phyloP scores from a whole-genome alignment of 2,888 invertebrate genomes.

The Mayetiola destructor region DNA sequence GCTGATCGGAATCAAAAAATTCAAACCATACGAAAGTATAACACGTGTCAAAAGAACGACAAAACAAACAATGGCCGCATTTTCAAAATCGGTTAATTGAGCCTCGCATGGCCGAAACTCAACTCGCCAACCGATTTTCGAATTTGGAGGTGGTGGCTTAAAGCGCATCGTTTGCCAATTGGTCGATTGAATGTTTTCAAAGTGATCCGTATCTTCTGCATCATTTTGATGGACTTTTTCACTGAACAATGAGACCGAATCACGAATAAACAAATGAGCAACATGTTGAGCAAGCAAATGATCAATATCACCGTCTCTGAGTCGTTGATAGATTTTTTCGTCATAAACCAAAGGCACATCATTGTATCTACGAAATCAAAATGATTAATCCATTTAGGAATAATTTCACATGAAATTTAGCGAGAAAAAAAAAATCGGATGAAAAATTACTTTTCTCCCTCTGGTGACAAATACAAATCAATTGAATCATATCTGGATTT shows the following conservation, averaged over 20 bases:
- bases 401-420: background rate
- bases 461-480: conserved; percentile 86
- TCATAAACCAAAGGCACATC: conserved; percentile 86
- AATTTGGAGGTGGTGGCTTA: conserved; percentile 93
- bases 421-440: background rate
- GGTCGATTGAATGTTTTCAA: conserved; percentile 98
- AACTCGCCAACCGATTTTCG: conserved; percentile 96
- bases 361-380: conserved; percentile 52
- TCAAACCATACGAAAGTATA: conserved; percentile 88
- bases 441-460: conserved; percentile 51
- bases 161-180: conserved; percentile 99
- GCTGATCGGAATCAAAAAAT: conserved; percentile 94
- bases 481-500: conserved; percentile 98
- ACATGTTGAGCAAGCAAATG: conserved; percentile 86
- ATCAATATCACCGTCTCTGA: conserved; percentile 82
- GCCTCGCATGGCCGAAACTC: conserved; percentile 98
- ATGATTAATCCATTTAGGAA: background rate
- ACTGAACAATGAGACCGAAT: conserved; percentile 86
- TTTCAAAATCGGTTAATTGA: conserved; percentile 98
- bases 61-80: conserved; percentile 96
- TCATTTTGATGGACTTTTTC: conserved; percentile 94
- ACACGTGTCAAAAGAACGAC: conserved; percentile 92
- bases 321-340: conserved; percentile 61
- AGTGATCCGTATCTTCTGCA: conserved; percentile 88
- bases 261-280: conserved; percentile 95